Percentiles rank a stretch among this genome's conserved stretches.
Evolutionary conservation across 2,888 invertebrate species (phyloP).

Genomic region (Branchipolynoe longqiensis): DNA sequence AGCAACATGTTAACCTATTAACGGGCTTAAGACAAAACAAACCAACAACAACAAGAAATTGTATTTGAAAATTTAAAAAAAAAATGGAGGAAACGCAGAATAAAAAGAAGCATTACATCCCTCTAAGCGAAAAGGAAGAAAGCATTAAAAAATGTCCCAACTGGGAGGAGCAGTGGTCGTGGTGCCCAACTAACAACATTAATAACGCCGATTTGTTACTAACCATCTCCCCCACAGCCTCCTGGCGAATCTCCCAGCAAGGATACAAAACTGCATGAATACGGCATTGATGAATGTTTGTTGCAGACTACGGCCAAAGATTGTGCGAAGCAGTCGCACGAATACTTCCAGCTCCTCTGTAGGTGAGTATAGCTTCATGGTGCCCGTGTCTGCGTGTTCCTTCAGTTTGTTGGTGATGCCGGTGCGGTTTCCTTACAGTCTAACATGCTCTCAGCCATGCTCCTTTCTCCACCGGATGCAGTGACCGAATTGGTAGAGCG

Average conservation of each 20-base stretch:
- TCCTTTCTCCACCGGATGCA: too few species aligned
- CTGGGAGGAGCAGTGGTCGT: not conserved
- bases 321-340: constrained; percentile 88
- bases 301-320: constrained; percentile 86
- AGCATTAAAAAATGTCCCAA: not conserved
- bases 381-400: too few species aligned
- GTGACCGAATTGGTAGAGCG: too few species aligned
- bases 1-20: not conserved
- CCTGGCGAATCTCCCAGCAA: constrained; percentile 34
- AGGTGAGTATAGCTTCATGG: constrained; percentile 80
- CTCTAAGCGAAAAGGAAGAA: not conserved
- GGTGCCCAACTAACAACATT: not conserved
- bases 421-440: too few species aligned
- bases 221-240: constrained; percentile 47
- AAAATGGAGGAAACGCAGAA: not conserved
- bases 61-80: not conserved
- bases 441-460: too few species aligned
- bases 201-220: constrained; percentile 22
- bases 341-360: constrained; percentile 87
- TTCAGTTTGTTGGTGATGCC: too few species aligned
- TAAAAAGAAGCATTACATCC: not conserved
- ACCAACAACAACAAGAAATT: not conserved
- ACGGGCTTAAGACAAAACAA: not conserved
- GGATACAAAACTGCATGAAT: constrained; percentile 51
- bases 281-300: constrained; percentile 59